Percentiles rank a stretch among this genome's conserved stretches.
Evolutionary conservation across 2,888 invertebrate species (phyloP).

Genomic region (Drosophila flavopinicola): DNA sequence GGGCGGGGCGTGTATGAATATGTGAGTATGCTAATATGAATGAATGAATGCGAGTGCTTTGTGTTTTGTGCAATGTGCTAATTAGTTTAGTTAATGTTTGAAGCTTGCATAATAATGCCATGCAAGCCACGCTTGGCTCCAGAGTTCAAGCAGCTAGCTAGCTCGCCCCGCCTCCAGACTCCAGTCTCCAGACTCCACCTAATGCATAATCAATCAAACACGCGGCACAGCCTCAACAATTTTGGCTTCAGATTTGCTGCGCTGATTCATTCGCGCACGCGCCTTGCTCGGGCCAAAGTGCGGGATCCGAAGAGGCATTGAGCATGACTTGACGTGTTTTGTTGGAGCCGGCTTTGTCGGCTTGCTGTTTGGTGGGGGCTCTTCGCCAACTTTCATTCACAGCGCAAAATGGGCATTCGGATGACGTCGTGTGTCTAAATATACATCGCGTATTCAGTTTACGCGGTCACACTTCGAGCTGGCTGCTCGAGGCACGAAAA

Average conservation of each 20-base stretch:
- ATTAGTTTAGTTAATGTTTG: constrained; percentile 24
- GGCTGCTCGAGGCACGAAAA: constrained; percentile 42
- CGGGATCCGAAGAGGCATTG: constrained; percentile 40
- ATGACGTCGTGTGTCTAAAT: constrained; percentile 79
- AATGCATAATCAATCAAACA: constrained; percentile 38
- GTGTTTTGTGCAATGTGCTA: constrained; percentile 28
- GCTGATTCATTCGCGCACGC: constrained; percentile 69
- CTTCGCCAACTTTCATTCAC: constrained; percentile 68
- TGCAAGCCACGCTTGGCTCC: neutral
- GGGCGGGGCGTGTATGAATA: neutral
- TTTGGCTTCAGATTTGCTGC: neutral
- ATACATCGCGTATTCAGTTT: constrained; percentile 72
- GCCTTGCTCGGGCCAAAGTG: constrained; percentile 42
- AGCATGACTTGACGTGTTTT: constrained; percentile 59
- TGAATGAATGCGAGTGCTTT: constrained; percentile 40
- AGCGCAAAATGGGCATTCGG: constrained; percentile 7
- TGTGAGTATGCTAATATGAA: constrained; percentile 9
- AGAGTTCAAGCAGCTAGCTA: constrained; percentile 34
- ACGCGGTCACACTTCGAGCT: constrained; percentile 70
- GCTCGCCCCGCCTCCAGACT: constrained; percentile 5
- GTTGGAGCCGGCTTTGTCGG: constrained; percentile 36
- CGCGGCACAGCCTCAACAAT: neutral
- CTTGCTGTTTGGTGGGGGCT: constrained; percentile 16
- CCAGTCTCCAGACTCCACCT: constrained; percentile 13
- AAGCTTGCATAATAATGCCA: constrained; percentile 31